Evolutionary conservation across 1,140 invertebrate species (phyloP).

Genomic region (Rhagoletis zephyria): DNA sequence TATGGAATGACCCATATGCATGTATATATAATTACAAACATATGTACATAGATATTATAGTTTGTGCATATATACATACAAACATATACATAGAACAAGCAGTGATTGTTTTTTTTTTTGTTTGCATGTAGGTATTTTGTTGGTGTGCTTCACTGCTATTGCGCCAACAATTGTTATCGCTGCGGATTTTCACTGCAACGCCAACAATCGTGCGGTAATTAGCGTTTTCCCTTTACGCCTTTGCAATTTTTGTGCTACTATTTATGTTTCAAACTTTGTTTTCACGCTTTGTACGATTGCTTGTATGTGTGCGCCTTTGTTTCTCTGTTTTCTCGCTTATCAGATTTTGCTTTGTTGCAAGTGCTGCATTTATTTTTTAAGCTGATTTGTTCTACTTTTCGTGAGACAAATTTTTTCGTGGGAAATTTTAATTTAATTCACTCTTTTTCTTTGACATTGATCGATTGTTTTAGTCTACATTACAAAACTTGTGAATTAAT

Average conservation of each 20-base stretch:
- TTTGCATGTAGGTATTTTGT: no score
- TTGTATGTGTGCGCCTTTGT: not conserved
- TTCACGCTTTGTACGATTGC: not conserved
- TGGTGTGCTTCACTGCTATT: not conserved
- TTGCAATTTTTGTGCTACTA: not conserved
- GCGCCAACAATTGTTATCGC: conserved; percentile 14
- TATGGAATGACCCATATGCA: no score
- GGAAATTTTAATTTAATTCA: not conserved
- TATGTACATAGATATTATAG: no score
- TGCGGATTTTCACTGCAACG: conserved; percentile 42
- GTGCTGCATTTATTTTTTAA: not conserved
- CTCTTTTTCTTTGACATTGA: not conserved
- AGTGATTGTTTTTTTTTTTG: not conserved
- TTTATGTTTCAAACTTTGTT: not conserved
- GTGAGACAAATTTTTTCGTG: not conserved
- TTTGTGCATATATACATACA: not conserved
- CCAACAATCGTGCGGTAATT: conserved; percentile 45
- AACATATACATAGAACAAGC: not conserved
- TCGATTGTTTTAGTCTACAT: conserved; percentile 29
- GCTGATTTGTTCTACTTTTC: conserved; percentile 30
- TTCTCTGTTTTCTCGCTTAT: not conserved
- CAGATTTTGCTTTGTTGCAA: conserved; percentile 13
- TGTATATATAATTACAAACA: no score
- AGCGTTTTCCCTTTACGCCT: conserved; percentile 35
- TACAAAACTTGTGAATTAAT: not conserved